Base-by-base conservation (phyloP, 2,113 vertebrate genomes). In the Anarrhichthys ocellatus region DNA sequence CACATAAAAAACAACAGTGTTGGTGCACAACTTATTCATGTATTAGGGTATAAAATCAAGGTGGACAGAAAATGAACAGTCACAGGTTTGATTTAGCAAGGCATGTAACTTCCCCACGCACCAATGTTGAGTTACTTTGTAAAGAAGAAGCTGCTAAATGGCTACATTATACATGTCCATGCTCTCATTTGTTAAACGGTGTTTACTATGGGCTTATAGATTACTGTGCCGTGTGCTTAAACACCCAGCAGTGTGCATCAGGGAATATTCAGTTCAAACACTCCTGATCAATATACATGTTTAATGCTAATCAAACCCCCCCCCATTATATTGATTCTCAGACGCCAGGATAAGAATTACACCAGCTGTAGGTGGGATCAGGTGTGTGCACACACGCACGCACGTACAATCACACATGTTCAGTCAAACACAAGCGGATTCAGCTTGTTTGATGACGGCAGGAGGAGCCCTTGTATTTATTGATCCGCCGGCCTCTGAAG, bases 221-320 rank as follows among this genome's bases (percentile, higher is more conserved):
- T 90, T 65, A 38, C 63, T 56, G 40, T 71, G 29, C 70, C 76
- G 5, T 76, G 76, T 65, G 77, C 59, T 89, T 78, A 79, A 89
- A 80, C 52, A 70, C 32, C 24, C n/a, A 24, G 10, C 22, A 10
- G 61, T 61, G 50, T 62, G 44, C 84, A 77, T 77, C 44, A 44
- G 91, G 83, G 80, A 89, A 78, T 87, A 88, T 76, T 81, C 73
- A 81, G 56, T 82, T 22, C 83, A 88, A 84, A 84, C 24, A 8
- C 63, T 18, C 2, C 82, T 75, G 71, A 94, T 94, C 93, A 88
- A 94, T 94, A 72, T 63, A 81, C 89, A 89, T 90, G 90, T 92
- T 91, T 91, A 93, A 93, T 90, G 84, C 93, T 92, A 90, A 92
- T 90, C 81, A 78, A 81, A 73, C 10, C 48, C 14, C 59, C 17